Base-by-base conservation (phyloP, 53 echinoderm and acorn worm species). In the Temnopleurus reevesii region DNA sequence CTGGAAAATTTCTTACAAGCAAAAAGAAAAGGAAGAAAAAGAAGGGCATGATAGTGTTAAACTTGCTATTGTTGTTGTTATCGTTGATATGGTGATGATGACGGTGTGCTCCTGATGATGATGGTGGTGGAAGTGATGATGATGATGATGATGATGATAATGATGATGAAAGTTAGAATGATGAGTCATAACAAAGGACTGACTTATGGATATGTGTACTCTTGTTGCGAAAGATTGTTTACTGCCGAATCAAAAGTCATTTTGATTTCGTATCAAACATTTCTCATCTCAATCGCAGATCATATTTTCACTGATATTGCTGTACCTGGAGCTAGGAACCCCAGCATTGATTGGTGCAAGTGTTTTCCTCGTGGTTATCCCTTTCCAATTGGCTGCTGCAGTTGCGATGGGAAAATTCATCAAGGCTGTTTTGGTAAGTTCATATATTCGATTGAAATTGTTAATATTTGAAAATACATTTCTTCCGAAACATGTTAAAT, bases 321-420 rank as follows among this genome's bases (percentile, higher is more conserved):
- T 92, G n/a, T 92, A 92, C 59, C 44, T 76, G 21, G 51, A 76
- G 77, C 66, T 92, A 3, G 92, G 92, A 31, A 44, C 43, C 24
- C 46, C 92, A 0, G 89, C 92, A 1, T 27, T 92, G 45, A 76
- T 92, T 9, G 90, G 84, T 8, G 83, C 92, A n/a, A 71, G 76
- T 41, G 89, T 92, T 43, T 92, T 92, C 76, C 41, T 92, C 15
- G 45, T 92, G 2, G 64, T 55, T 2, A 89, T 89, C n/a, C 92
- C 92, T 19, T 36, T 84, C n/a, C 92, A 92, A 47, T 12, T 92
- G 33, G 65, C 82, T 8, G 65, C 89, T 23, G 90, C 83, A 2
- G 65, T 46, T 2, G 41, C 63, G 18, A 89, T 92, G 84, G 34
- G 58, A 10, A 85, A 89, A 44, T 57, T 89, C 76, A 76, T 77